phyloP scores from a whole-genome alignment of 2,113 vertebrate species.

The Mobula hypostoma region DNA sequence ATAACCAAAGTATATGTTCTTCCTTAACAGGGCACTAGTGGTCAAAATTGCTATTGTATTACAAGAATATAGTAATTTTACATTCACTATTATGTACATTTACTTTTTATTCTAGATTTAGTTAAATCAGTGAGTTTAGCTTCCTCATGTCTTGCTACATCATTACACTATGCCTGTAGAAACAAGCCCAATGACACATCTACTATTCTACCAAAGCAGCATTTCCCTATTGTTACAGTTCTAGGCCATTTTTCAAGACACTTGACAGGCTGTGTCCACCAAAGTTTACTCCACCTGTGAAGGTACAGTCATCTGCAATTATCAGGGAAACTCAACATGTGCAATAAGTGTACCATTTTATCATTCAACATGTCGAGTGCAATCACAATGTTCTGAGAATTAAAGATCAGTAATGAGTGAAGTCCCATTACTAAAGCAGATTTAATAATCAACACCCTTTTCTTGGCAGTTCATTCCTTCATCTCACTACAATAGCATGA shows the following conservation, averaged over 20 bases:
- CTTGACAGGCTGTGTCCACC: not conserved
- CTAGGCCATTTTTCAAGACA: not conserved
- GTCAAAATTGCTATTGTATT: too few relatives aligned
- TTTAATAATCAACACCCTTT: constrained; percentile 63
- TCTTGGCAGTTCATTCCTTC: constrained; percentile 60
- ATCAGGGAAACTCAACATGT: not conserved
- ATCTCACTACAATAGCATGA: constrained; percentile 38
- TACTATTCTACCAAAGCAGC: too few relatives aligned
- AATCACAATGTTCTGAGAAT: not conserved
- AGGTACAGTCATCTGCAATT: not conserved
- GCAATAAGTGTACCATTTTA: not conserved
- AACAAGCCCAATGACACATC: too few relatives aligned
- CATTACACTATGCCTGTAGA: too few relatives aligned
- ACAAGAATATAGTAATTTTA: too few relatives aligned
- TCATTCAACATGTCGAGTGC: not conserved
- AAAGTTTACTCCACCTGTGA: not conserved
- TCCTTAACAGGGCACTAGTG: too few relatives aligned
- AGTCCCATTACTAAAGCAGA: constrained; percentile 51
- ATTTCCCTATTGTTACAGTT: too few relatives aligned
- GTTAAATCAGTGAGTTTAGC: too few relatives aligned
- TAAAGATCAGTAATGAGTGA: constrained; percentile 51
- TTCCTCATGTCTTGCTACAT: too few relatives aligned
- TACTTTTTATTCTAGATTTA: too few relatives aligned
- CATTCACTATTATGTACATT: too few relatives aligned
- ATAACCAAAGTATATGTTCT: too few relatives aligned